Percentiles rank a stretch among this genome's conserved stretches.
Evolutionary conservation across 2,888 invertebrate genomes (phyloP).

Genomic region (Gisinianus flammeolus): DNA sequence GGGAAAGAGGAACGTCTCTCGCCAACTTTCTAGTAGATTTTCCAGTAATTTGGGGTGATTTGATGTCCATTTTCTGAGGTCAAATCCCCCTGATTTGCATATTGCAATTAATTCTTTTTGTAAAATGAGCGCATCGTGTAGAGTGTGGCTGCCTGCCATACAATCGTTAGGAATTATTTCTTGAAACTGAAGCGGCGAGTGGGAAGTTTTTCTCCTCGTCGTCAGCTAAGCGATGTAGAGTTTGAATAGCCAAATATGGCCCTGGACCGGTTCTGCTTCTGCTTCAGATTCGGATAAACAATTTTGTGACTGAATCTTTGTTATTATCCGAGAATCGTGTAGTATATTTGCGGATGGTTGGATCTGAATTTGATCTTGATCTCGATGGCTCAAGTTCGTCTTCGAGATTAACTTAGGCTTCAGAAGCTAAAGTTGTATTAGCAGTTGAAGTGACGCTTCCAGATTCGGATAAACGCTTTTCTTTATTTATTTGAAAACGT

Average conservation of each 20-base stretch:
- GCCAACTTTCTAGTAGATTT: conserved; percentile 1
- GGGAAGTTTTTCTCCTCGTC: conserved; percentile 48
- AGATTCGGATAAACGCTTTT: too few relatives aligned
- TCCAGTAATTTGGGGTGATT: conserved; percentile 43
- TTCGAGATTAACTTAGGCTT: too few relatives aligned
- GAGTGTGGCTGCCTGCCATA: conserved; percentile 53
- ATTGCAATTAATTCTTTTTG: conserved; percentile 59
- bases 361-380: too few relatives aligned
- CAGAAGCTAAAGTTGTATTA: too few relatives aligned
- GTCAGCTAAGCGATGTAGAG: conserved; percentile 55
- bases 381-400: too few relatives aligned
- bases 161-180: conserved; percentile 59
- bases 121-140: conserved; percentile 46
- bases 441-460: too few relatives aligned
- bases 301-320: too few relatives aligned
- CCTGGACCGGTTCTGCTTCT: conserved; percentile 59
- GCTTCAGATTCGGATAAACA: too few relatives aligned
- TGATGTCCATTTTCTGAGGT: conserved; percentile 57
- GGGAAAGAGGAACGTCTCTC: neutral
- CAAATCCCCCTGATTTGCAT: conserved; percentile 45
- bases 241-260: conserved; percentile 57
- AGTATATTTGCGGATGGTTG: too few relatives aligned
- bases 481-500: too few relatives aligned
- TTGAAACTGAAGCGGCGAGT: conserved; percentile 34
- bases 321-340: too few relatives aligned